Base-by-base conservation (phyloP, 1,140 invertebrate genomes). In the Chymomyza costata region DNA sequence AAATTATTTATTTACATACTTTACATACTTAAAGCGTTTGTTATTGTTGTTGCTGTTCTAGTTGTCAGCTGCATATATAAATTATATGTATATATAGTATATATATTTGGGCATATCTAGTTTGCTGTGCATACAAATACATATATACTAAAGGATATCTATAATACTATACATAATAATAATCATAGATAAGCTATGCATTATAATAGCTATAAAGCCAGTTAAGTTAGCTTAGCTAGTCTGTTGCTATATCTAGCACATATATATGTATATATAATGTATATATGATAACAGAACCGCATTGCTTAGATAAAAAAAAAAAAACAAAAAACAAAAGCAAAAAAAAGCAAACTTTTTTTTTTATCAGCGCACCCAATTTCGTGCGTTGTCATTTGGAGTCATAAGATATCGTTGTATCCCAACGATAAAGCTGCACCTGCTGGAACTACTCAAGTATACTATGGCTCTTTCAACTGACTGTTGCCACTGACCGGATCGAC, bases 141-240 rank as follows among this genome's bases (percentile, higher is more conserved):
- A 8, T 70, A 44, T 60, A 55, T 59, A 62, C 21, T 5, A 5
- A 60, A 65, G 56, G 35, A 43, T 56, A 55, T 64, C 61, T 57
- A 68, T 28, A 48, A 47, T 65, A 65, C 45, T 38, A 14, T 69
- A 66, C 55, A 59, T 32, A 41, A 45, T 73, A n/a, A n/a, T 78
- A 56, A 59, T 48, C 57, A 54, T 58, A 62, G 3, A 25, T 25
- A n/a, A n/a, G n/a, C n/a, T n/a, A n/a, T n/a, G 8, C 21, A 25
- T 25, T 8, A 25, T 25, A 25, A 25, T 25, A 69, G 2, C 30
- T 65, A 70, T 66, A 78, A 78, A 62, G 40, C 44, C 7, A 37
- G 11, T 45, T 17, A 7, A 47, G 17, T 34, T 39, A 14, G 37
- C 21, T 39, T 37, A 25, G 14, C 28, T 11, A 25, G 17, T n/a